Percentiles rank a stretch among this genome's conserved stretches.
phyloP scores from a whole-genome alignment of 2,113 vertebrate species.

The Pyxicephalus adspersus region DNA sequence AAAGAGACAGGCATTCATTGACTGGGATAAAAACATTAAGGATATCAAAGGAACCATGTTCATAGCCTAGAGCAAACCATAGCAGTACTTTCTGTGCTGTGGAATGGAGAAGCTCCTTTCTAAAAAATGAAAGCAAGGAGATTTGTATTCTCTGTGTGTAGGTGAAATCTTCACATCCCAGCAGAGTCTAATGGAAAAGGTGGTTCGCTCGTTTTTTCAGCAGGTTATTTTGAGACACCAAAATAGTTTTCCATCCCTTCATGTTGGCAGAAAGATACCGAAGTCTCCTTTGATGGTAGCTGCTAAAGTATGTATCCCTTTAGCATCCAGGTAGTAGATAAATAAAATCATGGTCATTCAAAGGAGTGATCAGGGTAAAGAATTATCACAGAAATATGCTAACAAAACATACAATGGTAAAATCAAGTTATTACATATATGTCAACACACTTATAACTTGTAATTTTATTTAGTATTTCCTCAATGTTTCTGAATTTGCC shows the following conservation, averaged over 20 bases:
- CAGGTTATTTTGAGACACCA: conserved; percentile 31
- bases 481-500: too few relatives aligned
- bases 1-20: conserved; percentile 44
- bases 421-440: too few relatives aligned
- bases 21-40: conserved; percentile 50
- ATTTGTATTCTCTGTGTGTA: conserved; percentile 32
- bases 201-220: background rate
- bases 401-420: too few relatives aligned
- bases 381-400: too few relatives aligned
- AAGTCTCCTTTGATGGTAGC: background rate
- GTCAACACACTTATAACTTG: too few relatives aligned
- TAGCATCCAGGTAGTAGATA: background rate
- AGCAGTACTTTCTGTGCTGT: background rate
- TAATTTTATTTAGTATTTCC: too few relatives aligned
- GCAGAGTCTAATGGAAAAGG: conserved; percentile 29
- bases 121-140: conserved; percentile 10
- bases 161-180: conserved; percentile 22
- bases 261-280: background rate
- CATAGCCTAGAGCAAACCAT: conserved; percentile 30
- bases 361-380: too few relatives aligned
- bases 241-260: conserved; percentile 5
- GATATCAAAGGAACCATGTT: conserved; percentile 45
- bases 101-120: background rate
- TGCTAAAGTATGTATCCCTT: background rate
- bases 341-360: too few relatives aligned